phyloP scores from a whole-genome alignment of 2,113 vertebrate genomes.

The Silurus asotus region DNA sequence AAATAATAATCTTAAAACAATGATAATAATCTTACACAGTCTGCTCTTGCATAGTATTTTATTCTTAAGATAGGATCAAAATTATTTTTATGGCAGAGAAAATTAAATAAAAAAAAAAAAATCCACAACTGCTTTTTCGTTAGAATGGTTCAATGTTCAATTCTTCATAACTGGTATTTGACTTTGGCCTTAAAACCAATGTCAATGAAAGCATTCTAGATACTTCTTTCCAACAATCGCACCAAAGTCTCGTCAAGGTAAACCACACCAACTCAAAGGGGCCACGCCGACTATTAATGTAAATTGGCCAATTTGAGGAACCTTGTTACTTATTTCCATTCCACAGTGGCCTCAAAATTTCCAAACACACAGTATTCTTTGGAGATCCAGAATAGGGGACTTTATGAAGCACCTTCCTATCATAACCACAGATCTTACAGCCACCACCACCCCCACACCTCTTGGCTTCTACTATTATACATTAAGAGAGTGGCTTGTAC shows the following conservation, averaged over 20 bases:
- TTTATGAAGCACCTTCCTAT: neutral
- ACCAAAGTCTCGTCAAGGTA: neutral
- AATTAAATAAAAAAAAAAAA: neutral
- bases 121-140: neutral
- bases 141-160: neutral
- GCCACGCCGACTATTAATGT: conserved; percentile 56
- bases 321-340: conserved; percentile 61
- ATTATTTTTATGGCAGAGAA: too few species aligned
- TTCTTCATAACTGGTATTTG: neutral
- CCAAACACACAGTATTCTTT: neutral
- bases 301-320: conserved; percentile 70
- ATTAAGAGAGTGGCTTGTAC: neutral
- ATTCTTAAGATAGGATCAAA: too few species aligned
- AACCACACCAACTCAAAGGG: conserved; percentile 51
- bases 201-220: conserved; percentile 34
- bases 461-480: neutral
- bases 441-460: neutral
- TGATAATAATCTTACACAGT: too few species aligned
- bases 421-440: neutral
- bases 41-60: too few species aligned
- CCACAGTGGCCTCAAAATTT: conserved; percentile 43
- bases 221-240: neutral
- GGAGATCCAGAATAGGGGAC: neutral
- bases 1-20: too few species aligned
- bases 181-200: conserved; percentile 31